These are phyloP conservation scores for Scylla paramamosain DNA, from an alignment of 1,140 invertebrate species.

Conservation along the genomic window DNA sequence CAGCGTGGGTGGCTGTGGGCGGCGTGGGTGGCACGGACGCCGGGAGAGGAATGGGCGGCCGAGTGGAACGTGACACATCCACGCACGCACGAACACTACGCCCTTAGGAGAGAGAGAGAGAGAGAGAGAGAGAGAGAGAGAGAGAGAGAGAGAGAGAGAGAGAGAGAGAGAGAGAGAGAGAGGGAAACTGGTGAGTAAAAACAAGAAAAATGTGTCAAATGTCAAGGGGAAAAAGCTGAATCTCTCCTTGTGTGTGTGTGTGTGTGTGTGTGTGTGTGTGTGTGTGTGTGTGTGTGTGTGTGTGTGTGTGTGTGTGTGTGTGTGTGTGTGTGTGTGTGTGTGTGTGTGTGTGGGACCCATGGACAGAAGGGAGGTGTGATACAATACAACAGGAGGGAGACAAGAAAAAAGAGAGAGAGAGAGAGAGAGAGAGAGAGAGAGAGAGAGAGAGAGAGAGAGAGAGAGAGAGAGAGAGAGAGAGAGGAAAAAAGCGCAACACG, in stretches of 20 bases:
- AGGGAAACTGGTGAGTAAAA: neutral
- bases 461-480: neutral
- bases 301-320: conserved; percentile 54
- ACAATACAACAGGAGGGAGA: no score
- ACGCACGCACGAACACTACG: neutral
- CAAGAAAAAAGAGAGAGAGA: no score
- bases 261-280: conserved; percentile 46
- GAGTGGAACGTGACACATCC: conserved; percentile 9
- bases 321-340: conserved; percentile 39
- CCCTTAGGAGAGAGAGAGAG: neutral
- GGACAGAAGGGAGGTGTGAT: no score
- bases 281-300: conserved; percentile 45
- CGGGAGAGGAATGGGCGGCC: neutral
- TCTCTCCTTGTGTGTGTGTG: neutral
- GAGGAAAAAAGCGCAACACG: neutral
- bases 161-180: neutral
- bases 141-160: neutral
- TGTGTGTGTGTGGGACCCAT: no score
- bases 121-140: neutral
- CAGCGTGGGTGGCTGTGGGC: conserved; percentile 15
- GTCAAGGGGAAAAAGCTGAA: neutral
- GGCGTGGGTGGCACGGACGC: neutral
- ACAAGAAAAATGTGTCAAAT: neutral
- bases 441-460: neutral
- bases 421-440: no score